Base-by-base conservation (phyloP, 2,888 invertebrate genomes). In the Plebejus melissa region DNA sequence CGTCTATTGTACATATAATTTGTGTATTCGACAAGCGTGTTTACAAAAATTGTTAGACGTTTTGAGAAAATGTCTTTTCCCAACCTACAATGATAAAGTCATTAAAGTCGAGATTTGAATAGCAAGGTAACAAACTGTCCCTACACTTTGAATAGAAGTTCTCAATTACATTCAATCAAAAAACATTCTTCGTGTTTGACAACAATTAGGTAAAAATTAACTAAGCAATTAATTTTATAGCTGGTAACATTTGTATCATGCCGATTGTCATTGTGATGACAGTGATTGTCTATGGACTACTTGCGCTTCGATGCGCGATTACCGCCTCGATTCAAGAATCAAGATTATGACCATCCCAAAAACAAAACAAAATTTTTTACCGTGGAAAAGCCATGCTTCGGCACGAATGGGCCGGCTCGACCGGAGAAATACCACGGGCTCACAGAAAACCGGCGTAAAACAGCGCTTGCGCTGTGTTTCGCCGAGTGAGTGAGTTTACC, bases 1-100 rank as follows among this genome's bases (percentile, higher is more conserved):
- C 87, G 88, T 87, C 87, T 89, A 88, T 87, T 87, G 87, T 87
- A 83, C 81, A 89, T 89, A 90, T 86, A 90, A 88, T 89, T 90
- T 90, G 88, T 90, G 88, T 90, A 91, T 93, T 93, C 90, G 90
- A 92, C 93, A 93, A 93, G 94, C 94, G 93, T 93, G 94, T 94
- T 94, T 94, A 94, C 94, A 93, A 94, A 94, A 94, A 93, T 93
- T 90, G 87, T 89, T 87, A 88, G 88, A 90, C 87, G 88, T 89
- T 89, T 89, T 89, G 87, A 85, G 84, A 83, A 83, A 84, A 83
- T 81, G 74, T 78, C 81, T 83, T 82, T 82, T 80, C 80, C 81
- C 82, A 83, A 86, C 88, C 85, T 85, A 88, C 87, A 79, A 77
- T 79, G 78, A 79, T 75, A 75, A 58, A 16, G 76, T 76, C 81